Conservation (phyloP, 2,797 vertebrate genomes). For the Danio albolineatus region DNA sequence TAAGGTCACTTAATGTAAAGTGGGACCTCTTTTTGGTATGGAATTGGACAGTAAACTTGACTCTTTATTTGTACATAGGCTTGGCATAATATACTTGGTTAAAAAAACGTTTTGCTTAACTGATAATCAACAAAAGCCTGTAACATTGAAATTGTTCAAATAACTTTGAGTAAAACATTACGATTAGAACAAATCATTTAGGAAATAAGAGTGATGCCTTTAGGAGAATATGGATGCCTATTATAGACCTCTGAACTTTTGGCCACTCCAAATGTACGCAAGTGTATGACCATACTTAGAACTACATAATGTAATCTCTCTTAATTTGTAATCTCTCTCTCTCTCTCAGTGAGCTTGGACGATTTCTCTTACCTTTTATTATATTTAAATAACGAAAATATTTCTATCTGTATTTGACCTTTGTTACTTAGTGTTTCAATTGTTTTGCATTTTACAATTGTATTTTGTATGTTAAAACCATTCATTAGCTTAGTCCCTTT, state of each 20-base stretch:
- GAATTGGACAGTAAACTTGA: background rate
- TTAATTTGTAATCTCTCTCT: no score
- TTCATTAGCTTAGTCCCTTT: no score
- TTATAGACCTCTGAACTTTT: background rate
- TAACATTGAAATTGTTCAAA: background rate
- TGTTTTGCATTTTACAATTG: no score
- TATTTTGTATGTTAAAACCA: no score
- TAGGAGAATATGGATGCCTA: background rate
- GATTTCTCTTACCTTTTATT: no score
- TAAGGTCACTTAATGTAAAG: no score
- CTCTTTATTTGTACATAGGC: background rate
- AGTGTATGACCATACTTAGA: background rate
- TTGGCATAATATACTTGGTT: background rate
- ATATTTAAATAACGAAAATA: no score
- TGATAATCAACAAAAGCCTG: background rate
- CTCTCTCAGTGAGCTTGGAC: no score
- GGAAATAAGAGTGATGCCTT: background rate
- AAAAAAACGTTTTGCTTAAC: background rate
- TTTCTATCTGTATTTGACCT: no score
- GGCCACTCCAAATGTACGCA: background rate
- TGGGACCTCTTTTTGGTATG: background rate
- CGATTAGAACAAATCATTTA: background rate
- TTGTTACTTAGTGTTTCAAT: no score
- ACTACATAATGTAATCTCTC: no score
- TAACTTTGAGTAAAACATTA: background rate